phyloP scores from a whole-genome alignment of 2,113 vertebrate genomes.

The Aldabrachelys gigantea region DNA sequence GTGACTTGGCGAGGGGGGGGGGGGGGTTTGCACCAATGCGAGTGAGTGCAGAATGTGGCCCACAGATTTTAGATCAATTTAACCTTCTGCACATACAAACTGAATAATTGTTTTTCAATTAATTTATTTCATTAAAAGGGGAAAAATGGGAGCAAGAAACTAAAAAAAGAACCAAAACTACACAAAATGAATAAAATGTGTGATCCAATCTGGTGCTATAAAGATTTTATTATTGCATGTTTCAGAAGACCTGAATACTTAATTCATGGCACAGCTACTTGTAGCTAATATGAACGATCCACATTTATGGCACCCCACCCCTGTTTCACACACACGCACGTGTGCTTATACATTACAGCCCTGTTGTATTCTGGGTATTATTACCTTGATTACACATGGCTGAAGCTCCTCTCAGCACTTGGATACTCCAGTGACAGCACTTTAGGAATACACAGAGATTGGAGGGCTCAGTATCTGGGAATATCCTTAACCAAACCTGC shows the following conservation, averaged over 20 bases:
- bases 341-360: not conserved
- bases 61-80: accelerated
- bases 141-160: not conserved
- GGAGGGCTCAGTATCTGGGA: not conserved
- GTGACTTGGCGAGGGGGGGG: not conserved
- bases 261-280: not conserved
- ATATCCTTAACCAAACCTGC: slow-evolving; percentile 25
- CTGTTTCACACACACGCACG: not conserved
- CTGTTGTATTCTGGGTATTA: not conserved
- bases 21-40: not conserved
- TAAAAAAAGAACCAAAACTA: not conserved
- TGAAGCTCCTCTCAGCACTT: not conserved
- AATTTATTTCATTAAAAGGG: not conserved
- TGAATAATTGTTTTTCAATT: not conserved
- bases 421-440: not conserved
- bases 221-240: not conserved
- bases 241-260: not conserved
- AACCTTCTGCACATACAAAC: not conserved
- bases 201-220: not conserved
- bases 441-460: not conserved
- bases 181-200: not conserved
- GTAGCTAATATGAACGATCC: not conserved
- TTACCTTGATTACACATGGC: not conserved
- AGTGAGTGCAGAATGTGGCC: not conserved
- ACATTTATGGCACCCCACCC: not conserved